Evolutionary conservation across 2,797 vertebrate genomes (phyloP).

Genomic region (Hephaestus fuliginosus): DNA sequence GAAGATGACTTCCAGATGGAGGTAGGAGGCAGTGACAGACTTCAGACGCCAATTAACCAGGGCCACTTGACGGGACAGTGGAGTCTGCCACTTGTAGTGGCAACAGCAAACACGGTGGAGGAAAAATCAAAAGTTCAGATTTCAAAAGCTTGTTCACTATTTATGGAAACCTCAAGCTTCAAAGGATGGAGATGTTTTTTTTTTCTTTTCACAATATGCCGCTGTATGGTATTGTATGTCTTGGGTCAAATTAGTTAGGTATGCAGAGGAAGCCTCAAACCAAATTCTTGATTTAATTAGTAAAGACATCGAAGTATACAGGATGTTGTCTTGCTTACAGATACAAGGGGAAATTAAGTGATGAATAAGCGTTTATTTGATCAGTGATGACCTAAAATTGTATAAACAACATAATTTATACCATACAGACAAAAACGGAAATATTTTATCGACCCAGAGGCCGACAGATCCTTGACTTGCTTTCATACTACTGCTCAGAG

Average conservation of each 20-base stretch:
- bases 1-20: conserved; percentile 79
- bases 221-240: not conserved
- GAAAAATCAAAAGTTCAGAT: conserved; percentile 26
- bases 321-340: not conserved
- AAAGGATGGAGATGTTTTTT: conserved; percentile 28
- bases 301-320: not conserved
- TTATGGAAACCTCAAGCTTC: conserved; percentile 38
- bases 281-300: not conserved
- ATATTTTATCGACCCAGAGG: conserved; percentile 20
- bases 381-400: conserved; percentile 13
- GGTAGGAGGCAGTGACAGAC: conserved; percentile 61
- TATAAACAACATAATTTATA: conserved; percentile 37
- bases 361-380: conserved; percentile 58
- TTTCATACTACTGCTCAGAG: conserved; percentile 24
- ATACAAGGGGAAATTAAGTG: conserved; percentile 7
- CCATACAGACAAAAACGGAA: conserved; percentile 21
- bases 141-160: conserved; percentile 46
- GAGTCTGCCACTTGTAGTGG: conserved; percentile 41
- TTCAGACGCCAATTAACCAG: conserved; percentile 62
- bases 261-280: not conserved
- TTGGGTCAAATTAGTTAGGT: not conserved
- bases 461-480: conserved; percentile 10
- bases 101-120: conserved; percentile 41
- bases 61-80: conserved; percentile 53
- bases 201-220: not conserved